These are phyloP conservation scores for Montifringilla adamsi DNA, from an alignment of 2,113 vertebrate genomes.

Conservation along the genomic window DNA sequence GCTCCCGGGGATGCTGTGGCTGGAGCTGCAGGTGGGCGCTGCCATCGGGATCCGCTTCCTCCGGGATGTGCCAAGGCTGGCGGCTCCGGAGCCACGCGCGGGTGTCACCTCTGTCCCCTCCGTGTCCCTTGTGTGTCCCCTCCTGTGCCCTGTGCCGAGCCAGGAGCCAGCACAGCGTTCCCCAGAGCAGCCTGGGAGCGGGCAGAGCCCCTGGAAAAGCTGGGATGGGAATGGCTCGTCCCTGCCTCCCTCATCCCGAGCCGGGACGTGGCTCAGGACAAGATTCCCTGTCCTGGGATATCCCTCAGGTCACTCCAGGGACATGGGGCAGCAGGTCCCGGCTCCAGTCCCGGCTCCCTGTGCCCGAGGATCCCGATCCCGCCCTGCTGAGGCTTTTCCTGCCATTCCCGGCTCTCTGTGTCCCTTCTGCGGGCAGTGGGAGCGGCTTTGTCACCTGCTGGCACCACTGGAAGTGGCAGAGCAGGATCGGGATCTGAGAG, in stretches of 20 bases:
- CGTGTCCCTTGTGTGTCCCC: not conserved
- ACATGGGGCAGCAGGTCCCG: rapidly evolving
- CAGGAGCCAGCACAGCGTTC: not conserved
- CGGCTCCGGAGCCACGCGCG: rapidly evolving
- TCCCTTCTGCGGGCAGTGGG: not conserved
- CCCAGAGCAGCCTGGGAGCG: not conserved
- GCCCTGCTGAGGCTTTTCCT: not conserved
- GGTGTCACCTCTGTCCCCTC: not conserved
- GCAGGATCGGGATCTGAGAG: not conserved
- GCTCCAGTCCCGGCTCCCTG: not conserved
- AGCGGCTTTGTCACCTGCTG: not conserved
- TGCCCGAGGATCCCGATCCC: not conserved
- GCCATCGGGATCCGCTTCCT: not conserved
- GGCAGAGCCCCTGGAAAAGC: not conserved
- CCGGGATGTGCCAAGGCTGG: not conserved
- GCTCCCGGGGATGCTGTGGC: not conserved
- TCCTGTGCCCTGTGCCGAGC: not conserved
- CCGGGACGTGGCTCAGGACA: not conserved
- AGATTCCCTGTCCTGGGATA: not conserved
- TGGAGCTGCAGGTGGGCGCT: not conserved
- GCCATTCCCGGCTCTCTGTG: rapidly evolving
- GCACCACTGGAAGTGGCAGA: not conserved
- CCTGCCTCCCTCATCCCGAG: not conserved
- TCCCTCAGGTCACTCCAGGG: not conserved
- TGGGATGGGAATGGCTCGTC: not conserved